Percentiles rank a stretch among this genome's conserved stretches.
Evolutionary conservation across 1,140 invertebrate species (phyloP).

Genomic region (Drosophila lacteicornis): DNA sequence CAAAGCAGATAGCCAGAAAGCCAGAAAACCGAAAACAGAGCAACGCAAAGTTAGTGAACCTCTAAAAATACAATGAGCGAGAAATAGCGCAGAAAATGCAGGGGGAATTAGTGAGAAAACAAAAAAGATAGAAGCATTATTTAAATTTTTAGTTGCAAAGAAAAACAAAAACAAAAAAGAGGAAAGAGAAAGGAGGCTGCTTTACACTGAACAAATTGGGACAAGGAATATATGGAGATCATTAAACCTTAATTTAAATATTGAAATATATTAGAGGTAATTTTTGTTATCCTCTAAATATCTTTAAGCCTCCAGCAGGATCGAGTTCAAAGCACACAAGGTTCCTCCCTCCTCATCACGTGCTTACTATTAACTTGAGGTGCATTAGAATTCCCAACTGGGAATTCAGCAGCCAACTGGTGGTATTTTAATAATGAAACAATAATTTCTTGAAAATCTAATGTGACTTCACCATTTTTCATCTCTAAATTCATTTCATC

Average conservation of each 20-base stretch:
- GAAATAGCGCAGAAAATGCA: slow-evolving; percentile 44
- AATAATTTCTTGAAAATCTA: no score
- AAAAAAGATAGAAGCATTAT: slow-evolving; percentile 14
- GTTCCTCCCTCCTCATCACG: no score
- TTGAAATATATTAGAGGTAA: no score
- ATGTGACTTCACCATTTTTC: no score
- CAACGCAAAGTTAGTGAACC: slow-evolving; percentile 50
- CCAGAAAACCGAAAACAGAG: slow-evolving; percentile 26
- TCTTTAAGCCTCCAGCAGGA: background rate
- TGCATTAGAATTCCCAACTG: background rate
- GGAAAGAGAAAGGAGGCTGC: slow-evolving; percentile 42
- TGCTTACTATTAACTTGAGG: no score
- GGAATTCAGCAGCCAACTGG: no score
- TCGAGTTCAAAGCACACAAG: background rate
- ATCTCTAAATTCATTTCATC: no score
- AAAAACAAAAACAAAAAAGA: background rate
- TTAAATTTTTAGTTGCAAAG: slow-evolving; percentile 27
- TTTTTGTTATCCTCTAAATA: background rate
- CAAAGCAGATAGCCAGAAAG: slow-evolving; percentile 43
- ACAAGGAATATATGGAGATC: background rate
- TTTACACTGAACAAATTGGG: slow-evolving; percentile 2
- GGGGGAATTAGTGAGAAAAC: slow-evolving; percentile 17
- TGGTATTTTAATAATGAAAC: background rate
- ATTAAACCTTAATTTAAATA: background rate
- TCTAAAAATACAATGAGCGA: slow-evolving; percentile 54